phyloP scores from a whole-genome alignment of 2,113 vertebrate genomes.

The Gorilla gorilla region DNA sequence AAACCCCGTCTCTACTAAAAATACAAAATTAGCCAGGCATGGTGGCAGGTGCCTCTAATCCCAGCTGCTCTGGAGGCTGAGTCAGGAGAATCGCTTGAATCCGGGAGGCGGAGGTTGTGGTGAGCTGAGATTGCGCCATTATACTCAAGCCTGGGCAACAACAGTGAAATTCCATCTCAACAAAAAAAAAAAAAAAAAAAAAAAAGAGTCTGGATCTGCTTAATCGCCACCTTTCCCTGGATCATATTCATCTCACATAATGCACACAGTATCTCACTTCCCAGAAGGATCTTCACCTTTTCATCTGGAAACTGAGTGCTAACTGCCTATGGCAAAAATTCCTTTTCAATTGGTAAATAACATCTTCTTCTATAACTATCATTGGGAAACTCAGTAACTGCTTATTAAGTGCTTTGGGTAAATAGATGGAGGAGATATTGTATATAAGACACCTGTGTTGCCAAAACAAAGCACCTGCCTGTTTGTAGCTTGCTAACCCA shows the following conservation, averaged over 20 bases:
- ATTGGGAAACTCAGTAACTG: not conserved
- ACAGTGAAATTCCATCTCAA: too few species aligned
- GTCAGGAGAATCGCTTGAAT: too few species aligned
- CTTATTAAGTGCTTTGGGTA: conserved; percentile 42
- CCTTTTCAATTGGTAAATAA: conserved; percentile 2
- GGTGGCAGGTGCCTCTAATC: too few species aligned
- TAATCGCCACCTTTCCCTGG: not conserved
- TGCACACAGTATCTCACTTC: not conserved
- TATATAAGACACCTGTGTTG: conserved; percentile 21
- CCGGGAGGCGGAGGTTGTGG: too few species aligned
- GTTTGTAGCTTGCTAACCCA: not conserved
- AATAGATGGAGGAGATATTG: not conserved
- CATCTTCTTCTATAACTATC: not conserved
- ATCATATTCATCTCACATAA: not conserved
- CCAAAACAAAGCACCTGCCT: conserved; percentile 30
- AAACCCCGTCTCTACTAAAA: too few species aligned
- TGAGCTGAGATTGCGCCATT: too few species aligned
- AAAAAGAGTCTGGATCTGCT: not conserved
- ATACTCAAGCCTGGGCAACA: too few species aligned
- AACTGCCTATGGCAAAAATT: conserved; percentile 31
- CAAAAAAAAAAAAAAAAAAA: too few species aligned
- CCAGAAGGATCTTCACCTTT: not conserved
- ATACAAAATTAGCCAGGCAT: too few species aligned
- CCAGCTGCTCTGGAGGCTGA: too few species aligned
- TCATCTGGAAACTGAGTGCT: not conserved